phyloP scores from a whole-genome alignment of 2,888 invertebrate species.

The Maniola hyperantus region DNA sequence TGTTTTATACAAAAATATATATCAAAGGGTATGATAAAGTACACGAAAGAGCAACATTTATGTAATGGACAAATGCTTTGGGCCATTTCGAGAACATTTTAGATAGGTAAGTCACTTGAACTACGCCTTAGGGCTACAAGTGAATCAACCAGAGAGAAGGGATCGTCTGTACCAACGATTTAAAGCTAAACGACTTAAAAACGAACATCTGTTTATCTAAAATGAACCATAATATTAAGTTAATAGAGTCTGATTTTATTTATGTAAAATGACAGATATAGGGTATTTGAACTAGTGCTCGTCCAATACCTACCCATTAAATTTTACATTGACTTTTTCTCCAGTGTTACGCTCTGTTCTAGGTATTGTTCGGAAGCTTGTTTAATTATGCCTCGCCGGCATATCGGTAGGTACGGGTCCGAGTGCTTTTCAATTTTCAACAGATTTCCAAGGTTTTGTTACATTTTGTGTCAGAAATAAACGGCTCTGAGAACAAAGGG shows the following conservation, averaged over 20 bases:
- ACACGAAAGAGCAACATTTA: constrained; percentile 46
- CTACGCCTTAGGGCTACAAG: constrained; percentile 44
- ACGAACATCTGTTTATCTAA: neutral
- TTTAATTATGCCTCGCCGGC: constrained; percentile 37
- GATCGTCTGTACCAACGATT: constrained; percentile 23
- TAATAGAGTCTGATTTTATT: constrained; percentile 11
- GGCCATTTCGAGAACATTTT: constrained; percentile 48
- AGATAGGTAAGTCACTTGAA: constrained; percentile 52
- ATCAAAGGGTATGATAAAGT: constrained; percentile 40
- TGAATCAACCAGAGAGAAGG: constrained; percentile 42
- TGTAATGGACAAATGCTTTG: constrained; percentile 47
- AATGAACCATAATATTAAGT: neutral
- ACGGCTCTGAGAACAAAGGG: neutral
- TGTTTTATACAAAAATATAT: constrained; percentile 35
- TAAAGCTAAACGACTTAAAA: constrained; percentile 6
- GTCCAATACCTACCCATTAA: constrained; percentile 39
- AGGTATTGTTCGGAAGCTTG: constrained; percentile 39
- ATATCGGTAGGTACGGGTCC: constrained; percentile 22
- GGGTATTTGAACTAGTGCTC: neutral
- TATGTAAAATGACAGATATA: neutral
- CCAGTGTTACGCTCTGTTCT: constrained; percentile 42
- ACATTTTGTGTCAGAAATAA: constrained; percentile 11
- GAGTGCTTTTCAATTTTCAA: constrained; percentile 20
- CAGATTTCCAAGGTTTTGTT: constrained; percentile 16
- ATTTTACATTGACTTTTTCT: constrained; percentile 46